Evolutionary conservation across 2,797 vertebrate species (phyloP), one percentile per base, ranked within the genome.

Genomic region (Tolypeutes matacus): DNA sequence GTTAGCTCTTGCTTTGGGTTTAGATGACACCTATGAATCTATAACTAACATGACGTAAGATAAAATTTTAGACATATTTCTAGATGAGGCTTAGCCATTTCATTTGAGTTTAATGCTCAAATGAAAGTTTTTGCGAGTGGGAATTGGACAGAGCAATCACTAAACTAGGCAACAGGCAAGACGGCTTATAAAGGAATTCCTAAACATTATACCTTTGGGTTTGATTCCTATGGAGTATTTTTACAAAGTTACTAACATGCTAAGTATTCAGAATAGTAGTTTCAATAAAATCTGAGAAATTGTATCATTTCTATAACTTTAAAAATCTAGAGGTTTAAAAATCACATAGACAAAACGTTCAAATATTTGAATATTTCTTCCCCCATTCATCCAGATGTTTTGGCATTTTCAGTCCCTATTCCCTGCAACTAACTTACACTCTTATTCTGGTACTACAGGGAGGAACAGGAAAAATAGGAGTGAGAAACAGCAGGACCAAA

Each of bases 401-500:
- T 76, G 39, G 75, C 21, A 34, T 75, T 31, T 93, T 86, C 14
- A 34, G 51, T 51, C n/a, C 23, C 27, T 39, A 29, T 36, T 69
- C 39, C 67, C 29, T 64, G 2, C 25, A 36, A n/a, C 29, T 67
- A 20, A 18, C 15, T 18, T 39, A 18, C 53, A 10, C 49, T 85
- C 8, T 36, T 39, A 39, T 56, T 7, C 65, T 76, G 27, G 29
- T 76, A 51, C 18, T 70, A 53, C 11, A 85, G 46, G 25, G 10
- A 51, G 51, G 67, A 31, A 76, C 69, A 86, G 20, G 21, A 94
- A 92, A 95, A 65, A 17, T 70, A 46, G 3, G 8, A 27, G 23
- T 36, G 27, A 75, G 11, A 91, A 92, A 94, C 56, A 96, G 56
- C 81, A 29, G 64, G 4, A 86, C 46, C 39, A 88, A 93, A 93